Base-by-base conservation (phyloP, 2,113 vertebrate genomes). In the Sinocyclocheilus grahami region DNA sequence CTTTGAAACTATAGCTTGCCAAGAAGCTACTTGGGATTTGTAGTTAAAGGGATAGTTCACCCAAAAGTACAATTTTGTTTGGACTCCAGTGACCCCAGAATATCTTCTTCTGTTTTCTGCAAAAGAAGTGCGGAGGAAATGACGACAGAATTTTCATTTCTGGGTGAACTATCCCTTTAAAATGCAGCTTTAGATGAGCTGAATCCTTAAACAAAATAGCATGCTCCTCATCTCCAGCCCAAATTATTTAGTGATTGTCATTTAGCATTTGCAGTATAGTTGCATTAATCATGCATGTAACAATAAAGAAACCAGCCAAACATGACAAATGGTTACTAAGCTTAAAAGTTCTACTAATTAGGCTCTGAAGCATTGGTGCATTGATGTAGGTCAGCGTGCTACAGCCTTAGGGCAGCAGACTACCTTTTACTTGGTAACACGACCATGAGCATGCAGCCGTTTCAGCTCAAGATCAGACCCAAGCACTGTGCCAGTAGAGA, bases 341-440 rank as follows among this genome's bases (percentile, higher is more conserved):
- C 42, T 69, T 82, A 53, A 16, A 82, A 6, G 62, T 82, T 69
- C 63, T 67, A 33, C 60, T 48, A 81, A 81, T 65, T 81, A 81
- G 60, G 37, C 27, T 82, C 62, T 69, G 46, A 69, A 69, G 62
- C 62, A 82, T 22, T 63, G 22, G 63, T 82, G 62, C n/a, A 69
- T 65, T 82, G 46, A 82, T 82, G 80, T 82, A 82, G 80, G 63
- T 82, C 80, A 67, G 9, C 42, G 14, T 65, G 79, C 60, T 81
- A 30, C 58, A 63, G 20, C 60, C 60, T 48, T 65, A 51, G 58
- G 39, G 62, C 42, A 82, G 62, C 58, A 46, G 58, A 65, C 79
- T 46, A 60, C 79, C 24, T 46, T 82, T 82, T 30, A 82, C 16
- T 48, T 82, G 18, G 58, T 27, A 80, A 53, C 24, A 53, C 24